Percentiles rank a stretch among this genome's conserved stretches.
Conservation (phyloP, 1,140 invertebrate species). For the Telenomus remus region DNA sequence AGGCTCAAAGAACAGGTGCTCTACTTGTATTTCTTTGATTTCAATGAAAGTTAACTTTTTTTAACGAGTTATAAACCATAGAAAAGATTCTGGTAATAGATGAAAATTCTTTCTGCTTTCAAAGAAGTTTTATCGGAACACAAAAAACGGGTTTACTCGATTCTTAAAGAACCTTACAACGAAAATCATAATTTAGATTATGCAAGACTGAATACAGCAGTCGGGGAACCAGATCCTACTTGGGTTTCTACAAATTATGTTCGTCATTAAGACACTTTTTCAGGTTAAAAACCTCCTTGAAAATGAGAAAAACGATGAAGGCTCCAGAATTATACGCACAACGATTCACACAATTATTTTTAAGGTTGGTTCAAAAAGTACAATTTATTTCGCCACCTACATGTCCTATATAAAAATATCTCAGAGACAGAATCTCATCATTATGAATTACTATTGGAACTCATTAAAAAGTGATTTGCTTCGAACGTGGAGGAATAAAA, state of each 20-base stretch:
- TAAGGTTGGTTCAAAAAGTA: background rate
- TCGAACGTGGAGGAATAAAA: no score
- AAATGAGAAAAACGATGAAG: slow-evolving; percentile 16
- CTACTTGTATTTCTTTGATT: slow-evolving; percentile 35
- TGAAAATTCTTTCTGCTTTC: no score
- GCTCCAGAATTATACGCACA: slow-evolving; percentile 1
- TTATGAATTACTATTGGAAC: no score
- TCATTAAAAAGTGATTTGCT: no score
- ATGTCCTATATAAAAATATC: background rate
- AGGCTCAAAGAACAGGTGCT: slow-evolving; percentile 42
- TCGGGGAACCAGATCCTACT: background rate
- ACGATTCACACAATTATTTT: background rate
- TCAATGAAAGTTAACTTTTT: slow-evolving; percentile 38
- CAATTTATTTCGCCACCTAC: background rate
- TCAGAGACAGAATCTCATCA: background rate
- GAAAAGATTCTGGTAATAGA: no score
- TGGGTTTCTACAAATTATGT: slow-evolving; percentile 11
- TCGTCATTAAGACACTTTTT: slow-evolving; percentile 17
- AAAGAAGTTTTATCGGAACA: no score
- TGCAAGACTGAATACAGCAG: background rate
- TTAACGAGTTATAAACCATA: no score
- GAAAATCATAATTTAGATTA: background rate
- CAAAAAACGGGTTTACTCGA: no score
- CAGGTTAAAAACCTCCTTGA: slow-evolving; percentile 22
- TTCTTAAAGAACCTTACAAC: slow-evolving; percentile 2